Base-by-base conservation (phyloP, 2,888 invertebrate species). In the Caenorhabditis plicata region DNA sequence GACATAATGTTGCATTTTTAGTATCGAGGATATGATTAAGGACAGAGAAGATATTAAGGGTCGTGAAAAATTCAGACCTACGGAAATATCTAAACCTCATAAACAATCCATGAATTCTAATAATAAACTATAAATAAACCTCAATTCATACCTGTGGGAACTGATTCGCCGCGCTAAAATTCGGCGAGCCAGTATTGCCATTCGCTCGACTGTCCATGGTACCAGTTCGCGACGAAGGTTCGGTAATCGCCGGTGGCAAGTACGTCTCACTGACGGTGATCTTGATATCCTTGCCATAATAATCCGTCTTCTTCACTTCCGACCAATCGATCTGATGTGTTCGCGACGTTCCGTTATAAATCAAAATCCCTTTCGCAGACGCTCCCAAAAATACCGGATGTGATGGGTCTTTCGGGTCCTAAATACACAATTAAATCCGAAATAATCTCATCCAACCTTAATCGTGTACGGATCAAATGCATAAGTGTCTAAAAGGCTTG, bases 381-480 rank as follows among this genome's bases (percentile, higher is more conserved):
- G 95, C 91, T 47, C 95, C 95, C 69, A 96, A 85, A 82, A 92
- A 95, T 52, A 94, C 85, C 81, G 91, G 90, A 73, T 89, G 89
- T 35, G 92, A 90, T 2, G 51, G 38, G 32, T 66, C 64, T 82
- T 91, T 88, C 82, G 92, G 91, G 82, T 96, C 95, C 91, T 92
- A 31, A 33, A 33, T 33, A n/a, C 15, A 32, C 43, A 43, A 5
- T 32, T 4, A 31, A 20, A 13, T 15, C 25, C 23, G 19, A 31
- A 39, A 15, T 36, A 25, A 17, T 46, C 29, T 15, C 82, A n/a
- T n/a, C n/a, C n/a, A n/a, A 91, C 91, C 87, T 95, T 96, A 26
- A 96, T 95, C 56, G 92, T 91, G 85, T 95, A 93, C 9, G 95
- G 96, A 84, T 96, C 95, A 29, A 96, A 90, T 23, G 95, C 96